Evolutionary conservation across 92 coral and sea anemone species (phyloP), one percentile per base, ranked within the genome.

Genomic region (Palythoa caribaeorum): DNA sequence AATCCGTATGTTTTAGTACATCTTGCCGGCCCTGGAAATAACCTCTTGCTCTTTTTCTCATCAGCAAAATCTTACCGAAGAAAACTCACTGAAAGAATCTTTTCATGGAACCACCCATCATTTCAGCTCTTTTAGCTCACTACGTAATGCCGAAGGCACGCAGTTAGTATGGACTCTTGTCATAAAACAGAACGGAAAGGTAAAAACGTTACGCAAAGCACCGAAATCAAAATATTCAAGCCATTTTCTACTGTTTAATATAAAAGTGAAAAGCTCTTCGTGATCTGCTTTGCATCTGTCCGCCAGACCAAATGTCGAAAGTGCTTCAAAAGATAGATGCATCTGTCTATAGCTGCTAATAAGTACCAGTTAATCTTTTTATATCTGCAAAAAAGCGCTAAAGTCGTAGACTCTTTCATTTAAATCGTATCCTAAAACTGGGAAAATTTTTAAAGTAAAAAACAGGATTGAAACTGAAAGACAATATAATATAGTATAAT

Each of bases 101-200:
- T 62, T 53, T 11, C 37, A 13, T 28, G 68, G 14, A 78, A 78
- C 9, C 50, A 78, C 9, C 50, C 38, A 55, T 55, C 52, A 35
- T 6, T 65, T 17, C 84, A 68, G 84, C 38, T 79, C 84, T 9
- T 79, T 79, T 19, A 38, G 73, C 37, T 60, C 84, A 57, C 60
- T 38, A 12, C 55, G 19, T 38, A n/a, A 6, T 6, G 39, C 28
- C 7, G 84, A 71, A 9, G 2, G 53, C 38, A 62, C 44, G 13
- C 47, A 40, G 47, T 37, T 60, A 1, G 44, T 38, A 9, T 59
- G 84, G 84, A 60, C 44, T 35, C 37, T 79, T 68, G 73, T 13
- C 50, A 79, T 79, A 9, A 79, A 65, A 62, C 84, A 59, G 57
- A 79, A 79, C 39, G 84, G 84, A 79, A 79, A 17, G 40, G 84